These are phyloP conservation scores for Stenopsyche tienmushanensis DNA, from an alignment of 1,140 invertebrate genomes.

Conservation along the genomic window DNA sequence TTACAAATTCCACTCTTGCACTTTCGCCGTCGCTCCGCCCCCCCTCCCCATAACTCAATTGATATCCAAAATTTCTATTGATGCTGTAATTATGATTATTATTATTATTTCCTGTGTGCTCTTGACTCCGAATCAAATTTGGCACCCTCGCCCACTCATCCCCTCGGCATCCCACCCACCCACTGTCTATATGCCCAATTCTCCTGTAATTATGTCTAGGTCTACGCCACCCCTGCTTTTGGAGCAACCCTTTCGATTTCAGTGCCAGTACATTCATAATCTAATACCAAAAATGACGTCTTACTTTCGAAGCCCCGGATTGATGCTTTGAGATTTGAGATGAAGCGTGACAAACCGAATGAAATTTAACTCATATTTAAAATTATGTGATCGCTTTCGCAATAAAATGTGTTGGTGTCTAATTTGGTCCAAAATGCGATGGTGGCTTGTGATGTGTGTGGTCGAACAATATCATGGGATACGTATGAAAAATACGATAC, in stretches of 20 bases:
- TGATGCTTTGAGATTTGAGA: no score
- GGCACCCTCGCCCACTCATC: slow-evolving; percentile 6
- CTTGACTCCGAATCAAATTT: slow-evolving; percentile 34
- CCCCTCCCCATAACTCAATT: slow-evolving; percentile 16
- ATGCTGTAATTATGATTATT: slow-evolving; percentile 38
- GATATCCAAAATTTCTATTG: slow-evolving; percentile 30
- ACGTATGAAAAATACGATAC: no score
- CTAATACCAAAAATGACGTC: no score
- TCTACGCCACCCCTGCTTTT: slow-evolving; percentile 1
- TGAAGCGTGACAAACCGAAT: no score
- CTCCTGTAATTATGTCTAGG: slow-evolving; percentile 19
- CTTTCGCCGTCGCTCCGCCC: no score
- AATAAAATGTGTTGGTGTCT: no score
- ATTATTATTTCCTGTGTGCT: slow-evolving; percentile 38
- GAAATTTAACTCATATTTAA: no score
- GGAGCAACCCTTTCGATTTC: slow-evolving; percentile 10
- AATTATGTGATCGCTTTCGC: no score
- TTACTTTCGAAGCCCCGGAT: no score
- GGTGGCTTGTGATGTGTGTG: no score
- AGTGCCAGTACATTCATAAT: slow-evolving; percentile 6
- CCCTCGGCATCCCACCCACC: slow-evolving; percentile 1
- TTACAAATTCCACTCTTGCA: neutral
- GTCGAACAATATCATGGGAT: no score
- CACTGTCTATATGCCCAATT: slow-evolving; percentile 7
- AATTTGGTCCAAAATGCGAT: no score